Base-by-base conservation (phyloP, 2,888 invertebrate genomes). In the Abscondita cerata region DNA sequence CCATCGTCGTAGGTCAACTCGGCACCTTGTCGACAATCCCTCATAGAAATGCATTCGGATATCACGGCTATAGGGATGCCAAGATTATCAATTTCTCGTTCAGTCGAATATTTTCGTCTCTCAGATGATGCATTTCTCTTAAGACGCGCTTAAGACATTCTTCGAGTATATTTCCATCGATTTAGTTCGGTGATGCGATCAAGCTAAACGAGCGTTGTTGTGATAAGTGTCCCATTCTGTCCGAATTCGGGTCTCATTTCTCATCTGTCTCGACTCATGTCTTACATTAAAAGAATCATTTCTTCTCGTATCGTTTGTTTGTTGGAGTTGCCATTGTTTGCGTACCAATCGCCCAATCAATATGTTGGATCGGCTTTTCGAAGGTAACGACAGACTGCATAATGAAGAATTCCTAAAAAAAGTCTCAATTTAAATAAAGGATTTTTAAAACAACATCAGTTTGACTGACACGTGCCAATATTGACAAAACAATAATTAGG, bases 1-100 rank as follows among this genome's bases (percentile, higher is more conserved):
- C 88, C 90, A 55, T 90, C 87, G 76, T 93, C 93, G 64, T 90
- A 89, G 1, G 92, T 92, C 47, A 92, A 81, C 76, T 93, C 93
- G 0, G 86, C 81, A 5, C 88, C 88, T 58, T 88, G 82, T 44
- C 92, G 85, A n/a, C 88, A 86, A 72, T 93, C 92, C 69, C 93
- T 84, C 82, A 89, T 89, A 0, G 89, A 88, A 19, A 92, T 83
- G 70, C 92, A 91, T 73, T 92, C 90, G 0, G 87, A 86, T 48
- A 89, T 86, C 0, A 92, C 85, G 1, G 86, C 83, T 9, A 92
- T 80, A 0, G 90, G 91, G 59, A 86, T 81, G 59, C 87, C 86
- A 34, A 92, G 79, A 51, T 85, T 84, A 74, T 93, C 92, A 46
- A 93, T 77, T 68, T 90, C 90, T 50, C 87, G 82, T 75, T 93